Percentiles rank a stretch among this genome's conserved stretches.
Evolutionary conservation across 2,797 vertebrate genomes (phyloP).

Genomic region (Acrocephalus scirpaceus): DNA sequence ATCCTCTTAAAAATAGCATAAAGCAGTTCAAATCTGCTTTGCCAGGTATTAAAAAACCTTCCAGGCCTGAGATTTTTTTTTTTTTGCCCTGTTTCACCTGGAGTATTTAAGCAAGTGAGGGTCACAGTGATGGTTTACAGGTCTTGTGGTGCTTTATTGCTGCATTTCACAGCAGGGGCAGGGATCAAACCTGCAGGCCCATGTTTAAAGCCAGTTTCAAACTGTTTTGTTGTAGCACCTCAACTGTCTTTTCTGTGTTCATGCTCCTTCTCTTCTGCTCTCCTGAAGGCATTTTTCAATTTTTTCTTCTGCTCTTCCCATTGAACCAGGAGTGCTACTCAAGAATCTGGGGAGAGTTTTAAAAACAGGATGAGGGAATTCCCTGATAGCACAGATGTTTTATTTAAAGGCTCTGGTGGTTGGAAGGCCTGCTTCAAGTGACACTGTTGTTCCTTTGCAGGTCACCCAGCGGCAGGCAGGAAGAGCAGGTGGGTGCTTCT

Average conservation of each 20-base stretch:
- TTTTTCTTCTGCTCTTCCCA: neutral
- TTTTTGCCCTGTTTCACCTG: fast-evolving
- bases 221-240: no score
- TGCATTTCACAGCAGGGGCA: neutral
- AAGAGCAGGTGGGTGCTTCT: constrained; percentile 63
- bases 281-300: neutral
- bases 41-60: neutral
- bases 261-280: neutral
- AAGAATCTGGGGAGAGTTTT: neutral
- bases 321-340: neutral
- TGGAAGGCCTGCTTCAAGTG: neutral
- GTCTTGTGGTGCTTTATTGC: fast-evolving
- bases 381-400: neutral
- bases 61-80: neutral
- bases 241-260: neutral
- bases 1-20: neutral
- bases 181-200: neutral
- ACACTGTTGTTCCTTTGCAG: constrained; percentile 14
- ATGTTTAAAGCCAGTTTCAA: neutral
- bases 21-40: neutral
- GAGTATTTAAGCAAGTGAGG: neutral
- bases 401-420: neutral
- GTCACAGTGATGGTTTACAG: neutral
- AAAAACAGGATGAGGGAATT: neutral
- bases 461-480: neutral